These are phyloP conservation scores for Dione juno DNA, from an alignment of 2,888 invertebrate genomes.

Conservation along the genomic window DNA sequence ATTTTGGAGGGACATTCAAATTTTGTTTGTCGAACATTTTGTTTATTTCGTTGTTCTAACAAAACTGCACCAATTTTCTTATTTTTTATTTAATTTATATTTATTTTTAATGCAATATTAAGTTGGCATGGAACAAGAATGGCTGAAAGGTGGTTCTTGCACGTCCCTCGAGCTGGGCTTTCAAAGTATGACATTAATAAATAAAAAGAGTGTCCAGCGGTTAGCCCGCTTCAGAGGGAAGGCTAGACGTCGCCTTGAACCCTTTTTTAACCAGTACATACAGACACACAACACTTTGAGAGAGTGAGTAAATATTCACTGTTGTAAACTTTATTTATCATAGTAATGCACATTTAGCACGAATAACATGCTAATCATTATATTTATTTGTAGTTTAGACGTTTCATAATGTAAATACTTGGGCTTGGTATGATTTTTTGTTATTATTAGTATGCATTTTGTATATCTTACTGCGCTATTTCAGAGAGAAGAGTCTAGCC, in stretches of 20 bases:
- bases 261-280: conserved; percentile 52
- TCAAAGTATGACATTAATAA: conserved; percentile 82
- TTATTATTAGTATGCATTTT: conserved; percentile 25
- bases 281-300: conserved; percentile 44
- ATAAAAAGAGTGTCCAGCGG: conserved; percentile 50
- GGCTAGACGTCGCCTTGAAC: conserved; percentile 62
- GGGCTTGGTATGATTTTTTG: conserved; percentile 16
- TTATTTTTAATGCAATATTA: conserved; percentile 62
- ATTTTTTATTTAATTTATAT: conserved; percentile 51
- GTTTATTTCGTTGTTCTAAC: conserved; percentile 32
- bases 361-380: background rate
- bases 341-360: background rate
- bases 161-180: conserved; percentile 81
- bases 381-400: conserved; percentile 4
- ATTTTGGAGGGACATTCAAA: conserved; percentile 40
- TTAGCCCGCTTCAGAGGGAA: conserved; percentile 21
- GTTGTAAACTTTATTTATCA: conserved; percentile 10
- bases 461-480: conserved; percentile 55
- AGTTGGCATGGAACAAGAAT: conserved; percentile 85
- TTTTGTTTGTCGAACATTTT: conserved; percentile 36
- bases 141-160: conserved; percentile 85
- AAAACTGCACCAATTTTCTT: conserved; percentile 49
- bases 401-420: background rate
- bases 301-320: conserved; percentile 54
- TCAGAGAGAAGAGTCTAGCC: conserved; percentile 56